Conservation (phyloP, 2,797 vertebrate genomes). For the Manis crassicaudata region DNA sequence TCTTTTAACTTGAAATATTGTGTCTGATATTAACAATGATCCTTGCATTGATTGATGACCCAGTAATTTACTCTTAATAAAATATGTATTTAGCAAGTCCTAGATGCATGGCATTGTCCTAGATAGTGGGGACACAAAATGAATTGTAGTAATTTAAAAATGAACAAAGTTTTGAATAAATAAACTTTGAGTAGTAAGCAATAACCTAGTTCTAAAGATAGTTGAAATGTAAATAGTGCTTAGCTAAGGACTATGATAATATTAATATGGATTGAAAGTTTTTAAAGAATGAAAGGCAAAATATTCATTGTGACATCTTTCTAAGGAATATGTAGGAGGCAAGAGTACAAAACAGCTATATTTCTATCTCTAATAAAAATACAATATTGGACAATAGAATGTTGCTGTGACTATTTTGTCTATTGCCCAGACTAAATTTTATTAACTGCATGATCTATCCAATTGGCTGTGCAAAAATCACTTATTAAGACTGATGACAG, state of each 20-base stretch:
- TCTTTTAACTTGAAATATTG: not conserved
- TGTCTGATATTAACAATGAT: not conserved
- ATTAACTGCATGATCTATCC: not conserved
- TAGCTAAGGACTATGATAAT: not conserved
- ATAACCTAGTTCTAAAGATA: not conserved
- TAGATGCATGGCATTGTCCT: not conserved
- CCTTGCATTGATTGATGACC: not conserved
- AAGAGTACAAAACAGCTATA: not conserved
- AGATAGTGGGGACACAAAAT: not conserved
- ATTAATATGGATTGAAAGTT: not conserved
- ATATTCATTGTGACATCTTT: not conserved
- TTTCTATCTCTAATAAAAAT: not conserved
- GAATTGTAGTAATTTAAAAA: not conserved
- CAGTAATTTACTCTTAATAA: not conserved
- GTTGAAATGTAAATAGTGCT: not conserved
- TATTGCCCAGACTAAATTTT: not conserved
- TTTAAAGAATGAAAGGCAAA: not conserved
- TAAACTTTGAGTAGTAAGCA: not conserved
- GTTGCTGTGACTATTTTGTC: not conserved
- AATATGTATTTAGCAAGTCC: not conserved
- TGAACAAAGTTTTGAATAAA: not conserved
- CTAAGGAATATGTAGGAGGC: not conserved
- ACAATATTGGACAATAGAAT: not conserved
- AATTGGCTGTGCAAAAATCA: conserved; percentile 14
- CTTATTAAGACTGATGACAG: not conserved